Evolutionary conservation across 2,113 vertebrate genomes (phyloP), one percentile per base, ranked within the genome.

Genomic region (Rhizomys pruinosus): DNA sequence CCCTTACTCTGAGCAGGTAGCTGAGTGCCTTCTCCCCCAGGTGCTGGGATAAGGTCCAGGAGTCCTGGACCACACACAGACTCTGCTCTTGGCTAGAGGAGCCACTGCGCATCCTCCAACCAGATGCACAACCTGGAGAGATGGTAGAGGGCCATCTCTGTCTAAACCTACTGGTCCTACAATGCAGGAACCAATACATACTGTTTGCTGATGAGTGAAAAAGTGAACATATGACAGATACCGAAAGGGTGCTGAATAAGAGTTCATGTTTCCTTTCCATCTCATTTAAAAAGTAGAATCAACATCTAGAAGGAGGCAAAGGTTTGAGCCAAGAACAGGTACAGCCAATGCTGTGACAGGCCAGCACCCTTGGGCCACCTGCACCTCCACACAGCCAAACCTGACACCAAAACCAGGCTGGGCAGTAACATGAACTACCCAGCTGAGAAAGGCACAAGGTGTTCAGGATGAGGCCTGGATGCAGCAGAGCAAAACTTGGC

Each of bases 401-500:
- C 89, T 91, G 93, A 93, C 88, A 84, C 94, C 95, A 97, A 95
- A 97, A 96, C 97, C 84, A 89, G 91, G 25, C 87, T 90, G 78
- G 89, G 89, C 93, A 90, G 88, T 92, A 92, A 64, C 2, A 11
- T 27, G 22, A 29, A 68, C 39, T 5, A 32, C 13, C 0, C 0
- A 19, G 27, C 7, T 44, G 47, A 17, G 5, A 39, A 59, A 55
- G 4, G 0, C 4, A 7, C 85, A 93, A 42, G 92, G 87, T 22
- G 94, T 93, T 95, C 90, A 57, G 57, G 34, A 64, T 32, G 10
- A 66, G n/a, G 76, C 29, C 89, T 29, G 11, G 9, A 68, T 17
- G 23, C 3, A 2, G 16, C 4, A n/a, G 12, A 15, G 42, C 42
- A 22, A 44, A 44, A n/a, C 25, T 34, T 17, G 20, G 37, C 7